Percentiles rank a stretch among this genome's conserved stretches.
Conservation (phyloP, 1,140 invertebrate species). For the roundworm (Caenorhabditis elegans) region DNA sequence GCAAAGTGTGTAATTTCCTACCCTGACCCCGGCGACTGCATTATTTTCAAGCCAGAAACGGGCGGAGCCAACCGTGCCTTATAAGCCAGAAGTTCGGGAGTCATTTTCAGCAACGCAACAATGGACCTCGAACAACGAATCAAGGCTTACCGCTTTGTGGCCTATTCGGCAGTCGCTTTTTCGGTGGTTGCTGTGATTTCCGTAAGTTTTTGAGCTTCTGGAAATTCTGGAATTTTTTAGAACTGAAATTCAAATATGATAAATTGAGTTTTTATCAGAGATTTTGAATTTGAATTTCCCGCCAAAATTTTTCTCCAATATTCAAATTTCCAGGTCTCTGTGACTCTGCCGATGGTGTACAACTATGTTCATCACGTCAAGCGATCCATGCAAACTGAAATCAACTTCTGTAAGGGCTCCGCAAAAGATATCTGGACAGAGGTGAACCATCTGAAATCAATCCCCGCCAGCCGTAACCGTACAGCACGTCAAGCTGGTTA, state of each 20-base stretch:
- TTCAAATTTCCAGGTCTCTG: background rate
- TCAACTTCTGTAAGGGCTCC: constrained; percentile 39
- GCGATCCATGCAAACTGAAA: background rate
- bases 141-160: constrained; percentile 43
- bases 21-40: no score
- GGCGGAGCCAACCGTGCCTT: no score
- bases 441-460: constrained; percentile 47
- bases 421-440: constrained; percentile 52
- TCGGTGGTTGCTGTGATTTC: constrained; percentile 44
- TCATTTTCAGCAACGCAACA: background rate
- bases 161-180: constrained; percentile 44
- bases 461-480: constrained; percentile 46
- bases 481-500: constrained; percentile 53
- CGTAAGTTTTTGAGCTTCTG: background rate
- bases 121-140: constrained; percentile 8
- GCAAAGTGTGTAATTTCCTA: no score
- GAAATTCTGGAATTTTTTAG: no score
- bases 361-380: constrained; percentile 38
- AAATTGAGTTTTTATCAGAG: background rate
- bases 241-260: background rate
- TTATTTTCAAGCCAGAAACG: no score
- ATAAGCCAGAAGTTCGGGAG: background rate
- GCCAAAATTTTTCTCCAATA: no score
- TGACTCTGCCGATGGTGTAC: constrained; percentile 46
- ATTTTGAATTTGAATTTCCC: no score